Conservation (phyloP, 2,888 invertebrate species). For the Parascotia fuliginaria region DNA sequence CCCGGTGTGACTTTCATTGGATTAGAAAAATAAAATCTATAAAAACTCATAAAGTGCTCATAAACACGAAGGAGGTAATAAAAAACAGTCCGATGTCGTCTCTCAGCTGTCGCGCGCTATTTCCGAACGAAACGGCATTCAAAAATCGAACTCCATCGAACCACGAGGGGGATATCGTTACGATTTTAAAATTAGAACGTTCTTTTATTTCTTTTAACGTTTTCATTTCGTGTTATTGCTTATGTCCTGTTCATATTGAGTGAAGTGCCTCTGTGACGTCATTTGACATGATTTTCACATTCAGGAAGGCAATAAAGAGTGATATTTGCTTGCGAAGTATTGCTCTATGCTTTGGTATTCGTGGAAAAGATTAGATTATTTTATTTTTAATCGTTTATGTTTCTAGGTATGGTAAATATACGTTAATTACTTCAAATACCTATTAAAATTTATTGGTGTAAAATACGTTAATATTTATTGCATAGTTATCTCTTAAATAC, state of each 20-base stretch:
- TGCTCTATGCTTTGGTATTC: constrained; percentile 16
- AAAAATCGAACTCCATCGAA: constrained; percentile 83
- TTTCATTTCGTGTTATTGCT: constrained; percentile 48
- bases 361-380: constrained; percentile 15
- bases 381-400: constrained; percentile 26
- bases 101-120: constrained; percentile 85
- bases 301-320: constrained; percentile 39
- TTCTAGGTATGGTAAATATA: constrained; percentile 25
- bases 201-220: constrained; percentile 59
- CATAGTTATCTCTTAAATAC: background rate
- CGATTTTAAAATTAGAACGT: constrained; percentile 74
- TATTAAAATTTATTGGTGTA: background rate
- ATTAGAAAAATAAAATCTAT: constrained; percentile 81
- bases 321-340: constrained; percentile 28
- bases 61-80: constrained; percentile 84
- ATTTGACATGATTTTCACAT: constrained; percentile 44
- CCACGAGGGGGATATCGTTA: constrained; percentile 69
- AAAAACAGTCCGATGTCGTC: constrained; percentile 80
- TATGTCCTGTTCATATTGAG: constrained; percentile 54
- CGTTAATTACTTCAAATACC: constrained; percentile 19
- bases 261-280: constrained; percentile 36
- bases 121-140: constrained; percentile 75
- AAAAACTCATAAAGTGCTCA: constrained; percentile 84
- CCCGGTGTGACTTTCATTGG: constrained; percentile 73
- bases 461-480: background rate